A percentile compares a stretch with the other conserved stretches of the same genome.
Evolutionary conservation across 2,797 vertebrate species (phyloP).

Genomic region (Phaenicophaeus curvirostris): DNA sequence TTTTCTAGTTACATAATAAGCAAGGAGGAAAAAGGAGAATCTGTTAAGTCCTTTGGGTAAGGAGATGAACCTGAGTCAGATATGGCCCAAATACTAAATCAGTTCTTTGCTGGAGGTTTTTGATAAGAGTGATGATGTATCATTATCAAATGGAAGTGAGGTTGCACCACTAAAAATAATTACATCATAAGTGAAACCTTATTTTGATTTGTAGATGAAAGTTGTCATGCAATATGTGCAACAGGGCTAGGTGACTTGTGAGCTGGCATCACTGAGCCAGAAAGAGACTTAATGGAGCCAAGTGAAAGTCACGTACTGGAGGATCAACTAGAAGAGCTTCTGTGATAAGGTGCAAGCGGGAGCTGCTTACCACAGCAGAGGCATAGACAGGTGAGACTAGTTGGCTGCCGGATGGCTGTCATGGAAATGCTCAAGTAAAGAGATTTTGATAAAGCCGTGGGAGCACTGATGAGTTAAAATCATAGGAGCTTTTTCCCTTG

Average conservation of each 20-base stretch:
- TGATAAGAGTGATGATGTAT: background rate
- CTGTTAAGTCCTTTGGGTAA: background rate
- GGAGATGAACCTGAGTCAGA: background rate
- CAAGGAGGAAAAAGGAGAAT: background rate
- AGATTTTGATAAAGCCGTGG: background rate
- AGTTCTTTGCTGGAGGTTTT: background rate
- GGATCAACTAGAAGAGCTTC: background rate
- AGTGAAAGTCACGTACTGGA: background rate
- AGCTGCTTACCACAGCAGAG: background rate
- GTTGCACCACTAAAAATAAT: background rate
- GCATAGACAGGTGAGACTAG: background rate
- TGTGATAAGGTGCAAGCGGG: background rate
- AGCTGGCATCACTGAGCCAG: background rate
- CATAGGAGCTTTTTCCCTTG: background rate
- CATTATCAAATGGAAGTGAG: background rate
- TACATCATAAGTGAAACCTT: background rate
- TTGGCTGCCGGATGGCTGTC: background rate
- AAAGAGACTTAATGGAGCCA: background rate
- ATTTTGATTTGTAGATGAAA: conserved; percentile 3
- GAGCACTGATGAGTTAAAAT: background rate
- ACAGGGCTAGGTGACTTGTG: background rate
- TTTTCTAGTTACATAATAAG: background rate
- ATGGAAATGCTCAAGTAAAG: background rate
- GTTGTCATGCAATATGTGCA: rapidly evolving
- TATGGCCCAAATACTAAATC: background rate